Base-by-base conservation (phyloP, 2,888 invertebrate genomes). In the Blastobasis lacticolella region DNA sequence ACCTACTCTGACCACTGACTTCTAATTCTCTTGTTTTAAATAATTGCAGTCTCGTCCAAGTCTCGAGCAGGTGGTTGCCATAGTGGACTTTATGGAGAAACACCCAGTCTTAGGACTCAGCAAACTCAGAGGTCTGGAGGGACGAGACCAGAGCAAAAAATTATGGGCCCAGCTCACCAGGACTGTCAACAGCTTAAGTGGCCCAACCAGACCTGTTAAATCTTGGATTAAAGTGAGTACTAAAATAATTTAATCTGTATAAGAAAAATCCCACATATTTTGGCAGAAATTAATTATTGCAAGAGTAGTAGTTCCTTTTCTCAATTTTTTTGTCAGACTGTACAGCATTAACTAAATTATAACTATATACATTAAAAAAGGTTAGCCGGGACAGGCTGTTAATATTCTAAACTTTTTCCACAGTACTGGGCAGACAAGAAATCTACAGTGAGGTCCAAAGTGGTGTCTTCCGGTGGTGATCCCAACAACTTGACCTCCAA, bases 351-450 rank as follows among this genome's bases (percentile, higher is more conserved):
- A 23, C 3, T 23, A 2, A 23, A 23, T 23, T 23, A 23, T 23
- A n/a, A n/a, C n/a, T n/a, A n/a, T n/a, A n/a, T n/a, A n/a, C n/a
- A n/a, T n/a, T n/a, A n/a, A n/a, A n/a, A n/a, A n/a, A n/a, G n/a
- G n/a, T n/a, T n/a, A n/a, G n/a, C n/a, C n/a, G n/a, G 40, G 40
- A 40, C 5, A 40, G 6, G 8, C 8, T 40, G 40, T 40, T 8
- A 40, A 40, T 9, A 40, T 8, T 40, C 41, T 3, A 4, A 40
- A 40, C 41, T 3, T 40, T 50, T 55, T 55, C 75, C 71, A 40
- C 67, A 88, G 88, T 88, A 75, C 50, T 88, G 88, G 88, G 85
- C 86, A 4, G 88, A 88, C 55, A 88, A 88, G 57, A 88, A 88
- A 56, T 86, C 85, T 3, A 78, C 82, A 44, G 83, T 88, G 0